These are phyloP conservation scores for Pachyramphus minor DNA, from an alignment of 2,113 vertebrate genomes.

Conservation along the genomic window DNA sequence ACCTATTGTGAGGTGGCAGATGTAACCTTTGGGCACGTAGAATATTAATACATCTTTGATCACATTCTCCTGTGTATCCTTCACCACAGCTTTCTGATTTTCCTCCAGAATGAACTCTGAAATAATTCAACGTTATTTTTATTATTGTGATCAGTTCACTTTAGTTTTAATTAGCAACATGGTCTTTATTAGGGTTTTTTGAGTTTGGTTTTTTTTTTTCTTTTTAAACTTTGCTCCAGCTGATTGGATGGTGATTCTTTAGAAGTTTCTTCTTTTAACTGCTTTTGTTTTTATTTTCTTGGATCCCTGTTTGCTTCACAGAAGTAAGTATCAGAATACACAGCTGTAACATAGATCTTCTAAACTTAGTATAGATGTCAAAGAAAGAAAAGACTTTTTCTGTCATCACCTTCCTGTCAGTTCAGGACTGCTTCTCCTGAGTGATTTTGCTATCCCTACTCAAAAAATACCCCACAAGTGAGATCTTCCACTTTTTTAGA, in stretches of 20 bases:
- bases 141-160: neutral
- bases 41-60: constrained; percentile 25
- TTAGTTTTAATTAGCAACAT: neutral
- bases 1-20: neutral
- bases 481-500: neutral
- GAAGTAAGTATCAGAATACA: neutral
- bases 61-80: neutral
- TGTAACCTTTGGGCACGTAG: neutral
- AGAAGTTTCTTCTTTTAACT: neutral
- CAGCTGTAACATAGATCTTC: neutral
- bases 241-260: neutral
- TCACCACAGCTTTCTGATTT: neutral
- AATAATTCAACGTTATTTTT: neutral
- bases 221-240: neutral
- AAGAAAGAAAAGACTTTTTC: neutral
- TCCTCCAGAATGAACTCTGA: neutral
- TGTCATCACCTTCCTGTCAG: neutral
- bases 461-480: neutral
- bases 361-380: neutral
- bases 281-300: neutral
- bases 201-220: neutral
- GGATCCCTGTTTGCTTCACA: neutral
- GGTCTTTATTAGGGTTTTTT: neutral
- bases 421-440: neutral
- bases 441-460: neutral